Conservation (phyloP, 2,888 invertebrate species). For the Lottia gigantea region DNA sequence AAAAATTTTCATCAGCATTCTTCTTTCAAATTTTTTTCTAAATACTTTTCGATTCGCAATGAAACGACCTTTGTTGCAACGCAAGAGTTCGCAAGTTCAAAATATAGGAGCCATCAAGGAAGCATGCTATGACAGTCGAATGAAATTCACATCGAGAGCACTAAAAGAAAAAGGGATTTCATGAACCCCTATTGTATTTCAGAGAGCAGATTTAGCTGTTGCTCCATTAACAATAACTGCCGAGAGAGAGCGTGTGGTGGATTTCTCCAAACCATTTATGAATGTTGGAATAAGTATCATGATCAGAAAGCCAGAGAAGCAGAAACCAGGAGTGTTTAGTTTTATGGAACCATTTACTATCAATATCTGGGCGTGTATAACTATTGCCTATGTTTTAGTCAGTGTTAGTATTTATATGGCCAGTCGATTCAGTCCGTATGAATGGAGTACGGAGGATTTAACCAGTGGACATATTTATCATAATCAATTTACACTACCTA, state of each 20-base stretch:
- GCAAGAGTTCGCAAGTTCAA: no score
- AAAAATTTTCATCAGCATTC: no score
- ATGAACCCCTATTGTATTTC: slow-evolving; percentile 10
- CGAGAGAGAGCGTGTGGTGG: slow-evolving; percentile 91
- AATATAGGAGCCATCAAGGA: no score
- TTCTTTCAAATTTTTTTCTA: no score
- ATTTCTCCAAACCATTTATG: slow-evolving; percentile 98
- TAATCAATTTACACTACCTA: slow-evolving; percentile 84
- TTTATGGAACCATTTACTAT: slow-evolving; percentile 96
- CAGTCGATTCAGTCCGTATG: slow-evolving; percentile 90
- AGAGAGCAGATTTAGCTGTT: slow-evolving; percentile 96
- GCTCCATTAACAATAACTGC: slow-evolving; percentile 95
- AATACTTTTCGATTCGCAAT: no score
- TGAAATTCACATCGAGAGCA: no score
- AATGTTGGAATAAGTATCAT: slow-evolving; percentile 94
- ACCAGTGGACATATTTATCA: slow-evolving; percentile 44
- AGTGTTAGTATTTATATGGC: slow-evolving; percentile 88
- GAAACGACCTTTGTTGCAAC: no score
- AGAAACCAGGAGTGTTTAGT: slow-evolving; percentile 92
- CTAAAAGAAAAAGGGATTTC: no score
- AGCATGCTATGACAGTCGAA: no score
- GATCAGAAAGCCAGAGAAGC: slow-evolving; percentile 90
- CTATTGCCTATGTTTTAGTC: slow-evolving; percentile 92
- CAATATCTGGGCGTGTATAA: slow-evolving; percentile 92
- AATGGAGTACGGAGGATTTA: slow-evolving; percentile 80